Base-by-base conservation (phyloP, 2,888 invertebrate species). In the Gastrophysa polygoni region DNA sequence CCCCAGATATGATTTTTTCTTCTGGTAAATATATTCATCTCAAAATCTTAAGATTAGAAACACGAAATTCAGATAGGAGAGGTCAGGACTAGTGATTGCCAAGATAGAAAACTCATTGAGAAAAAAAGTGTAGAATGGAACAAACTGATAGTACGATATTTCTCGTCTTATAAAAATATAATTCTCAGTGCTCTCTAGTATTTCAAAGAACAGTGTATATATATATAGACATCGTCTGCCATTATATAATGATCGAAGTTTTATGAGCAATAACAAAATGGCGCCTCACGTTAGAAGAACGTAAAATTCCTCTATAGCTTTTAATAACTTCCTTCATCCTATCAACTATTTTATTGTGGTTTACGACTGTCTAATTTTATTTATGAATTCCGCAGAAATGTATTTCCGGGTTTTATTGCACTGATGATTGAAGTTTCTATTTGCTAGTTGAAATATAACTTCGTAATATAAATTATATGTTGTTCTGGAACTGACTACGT, bases 241-340 rank as follows among this genome's bases (percentile, higher is more conserved):
- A 18, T 17, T 21, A 47, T 57, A 57, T 46, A 38, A 34, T 47
- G 18, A 32, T n/a, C n/a, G n/a, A 18, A 14, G n/a, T 57, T 57
- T 57, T 57, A 57, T 48, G 56, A 48, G 56, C 14, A 57, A 57
- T 57, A 57, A 57, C 56, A 57, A 57, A 57, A 57, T 57, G 56
- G 56, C 56, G 56, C 32, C 56, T 24, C 46, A 20, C 56, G 21
- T 57, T 48, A 57, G 47, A 57, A 20, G 47, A 34, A 14, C 48
- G 48, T 57, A 57, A 48, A 57, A 47, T 38, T 48, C 16, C 44
- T n/a, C n/a, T 21, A 18, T 38, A 46, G 24, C 38, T 28, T 55
- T 55, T 55, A 55, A 55, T 55, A 46, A 55, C 46, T 20, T 55
- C 46, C 32, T 28, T 10, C 11, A 55, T 32, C 43, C 21, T 46